Conservation (phyloP, 2,113 vertebrate genomes). For the Riparia riparia region DNA sequence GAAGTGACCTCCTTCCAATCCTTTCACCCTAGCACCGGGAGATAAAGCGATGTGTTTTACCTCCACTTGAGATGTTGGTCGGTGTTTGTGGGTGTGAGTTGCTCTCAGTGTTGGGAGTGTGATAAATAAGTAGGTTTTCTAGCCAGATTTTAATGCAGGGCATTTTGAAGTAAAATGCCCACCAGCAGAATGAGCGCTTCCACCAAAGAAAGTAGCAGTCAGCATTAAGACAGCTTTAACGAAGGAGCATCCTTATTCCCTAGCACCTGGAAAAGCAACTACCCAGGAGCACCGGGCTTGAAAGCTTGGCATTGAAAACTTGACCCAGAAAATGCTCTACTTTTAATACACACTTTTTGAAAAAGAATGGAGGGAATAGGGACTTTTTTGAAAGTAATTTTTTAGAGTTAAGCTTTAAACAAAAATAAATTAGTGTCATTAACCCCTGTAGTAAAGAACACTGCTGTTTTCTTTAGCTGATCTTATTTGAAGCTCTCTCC, state of each 20-base stretch:
- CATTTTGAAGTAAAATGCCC: background rate
- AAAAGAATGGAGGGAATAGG: background rate
- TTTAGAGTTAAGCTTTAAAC: background rate
- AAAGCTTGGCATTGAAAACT: background rate
- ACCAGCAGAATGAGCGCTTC: background rate
- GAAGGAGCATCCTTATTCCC: background rate
- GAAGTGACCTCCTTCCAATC: background rate
- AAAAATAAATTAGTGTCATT: background rate
- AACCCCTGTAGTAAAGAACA: background rate
- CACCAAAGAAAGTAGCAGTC: background rate
- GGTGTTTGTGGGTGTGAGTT: background rate
- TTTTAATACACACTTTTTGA: background rate
- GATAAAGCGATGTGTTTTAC: background rate
- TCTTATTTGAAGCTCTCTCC: background rate
- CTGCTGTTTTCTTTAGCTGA: background rate
- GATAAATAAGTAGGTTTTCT: background rate
- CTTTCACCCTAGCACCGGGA: background rate
- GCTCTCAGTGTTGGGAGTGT: background rate
- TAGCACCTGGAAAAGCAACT: background rate
- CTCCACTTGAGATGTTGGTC: background rate
- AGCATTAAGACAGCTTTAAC: background rate
- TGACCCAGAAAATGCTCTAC: accelerated
- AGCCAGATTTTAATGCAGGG: background rate
- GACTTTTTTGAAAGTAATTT: background rate
- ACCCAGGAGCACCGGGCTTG: background rate